Conservation (phyloP, 2,888 invertebrate species). For the Anticlea derivata region DNA sequence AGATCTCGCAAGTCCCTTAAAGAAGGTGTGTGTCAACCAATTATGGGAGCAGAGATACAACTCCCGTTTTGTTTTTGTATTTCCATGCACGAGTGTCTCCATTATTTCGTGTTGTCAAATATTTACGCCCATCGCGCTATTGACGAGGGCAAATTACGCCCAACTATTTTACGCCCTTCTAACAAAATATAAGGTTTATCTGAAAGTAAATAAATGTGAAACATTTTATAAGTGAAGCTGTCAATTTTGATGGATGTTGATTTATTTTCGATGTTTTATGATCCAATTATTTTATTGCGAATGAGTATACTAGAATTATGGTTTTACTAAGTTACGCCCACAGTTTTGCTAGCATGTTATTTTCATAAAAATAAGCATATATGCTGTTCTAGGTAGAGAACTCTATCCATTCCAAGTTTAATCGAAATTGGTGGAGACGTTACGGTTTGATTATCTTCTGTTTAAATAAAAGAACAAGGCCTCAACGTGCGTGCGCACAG, state of each 20-base stretch:
- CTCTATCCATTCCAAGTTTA: too few species aligned
- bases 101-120: slow-evolving; percentile 52
- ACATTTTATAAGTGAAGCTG: slow-evolving; percentile 16
- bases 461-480: too few species aligned
- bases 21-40: too few species aligned
- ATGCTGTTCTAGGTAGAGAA: too few species aligned
- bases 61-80: slow-evolving; percentile 39
- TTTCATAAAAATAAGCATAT: too few species aligned
- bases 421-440: too few species aligned
- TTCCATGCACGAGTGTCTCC: slow-evolving; percentile 35
- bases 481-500: too few species aligned
- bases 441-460: too few species aligned
- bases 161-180: slow-evolving; percentile 53
- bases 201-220: slow-evolving; percentile 47
- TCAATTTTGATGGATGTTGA: slow-evolving; percentile 2
- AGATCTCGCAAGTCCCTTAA: too few species aligned
- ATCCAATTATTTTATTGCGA: neutral
- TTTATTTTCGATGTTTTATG: neutral
- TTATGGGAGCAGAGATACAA: neutral
- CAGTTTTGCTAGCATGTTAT: too few species aligned
- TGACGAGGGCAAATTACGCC: slow-evolving; percentile 64
- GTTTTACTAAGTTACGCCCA: too few species aligned
- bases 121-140: slow-evolving; percentile 54
- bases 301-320: too few species aligned
- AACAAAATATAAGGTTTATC: slow-evolving; percentile 48